Conservation (phyloP, 2,888 invertebrate species). For the Bhutanitis thaidina region DNA sequence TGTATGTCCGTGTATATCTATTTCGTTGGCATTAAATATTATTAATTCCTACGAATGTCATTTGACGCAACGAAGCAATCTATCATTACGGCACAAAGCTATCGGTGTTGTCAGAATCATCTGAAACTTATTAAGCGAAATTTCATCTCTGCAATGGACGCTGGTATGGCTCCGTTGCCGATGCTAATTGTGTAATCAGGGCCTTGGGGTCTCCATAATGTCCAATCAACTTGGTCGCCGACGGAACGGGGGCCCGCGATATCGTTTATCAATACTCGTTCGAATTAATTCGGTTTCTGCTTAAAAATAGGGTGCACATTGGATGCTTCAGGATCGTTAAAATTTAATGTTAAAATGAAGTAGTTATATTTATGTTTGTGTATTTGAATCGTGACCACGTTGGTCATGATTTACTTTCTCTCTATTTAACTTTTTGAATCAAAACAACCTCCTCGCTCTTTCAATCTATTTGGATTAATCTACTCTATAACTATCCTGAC, state of each 20-base stretch:
- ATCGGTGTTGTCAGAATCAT: neutral
- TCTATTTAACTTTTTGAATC: no score
- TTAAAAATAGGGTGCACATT: conserved; percentile 4
- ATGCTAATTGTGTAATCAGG: conserved; percentile 16
- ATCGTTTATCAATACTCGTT: conserved; percentile 17
- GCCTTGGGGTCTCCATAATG: conserved; percentile 13
- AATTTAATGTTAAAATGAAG: neutral
- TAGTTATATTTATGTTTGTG: no score
- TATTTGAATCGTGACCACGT: no score
- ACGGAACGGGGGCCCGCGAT: conserved; percentile 4
- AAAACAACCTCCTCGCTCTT: no score
- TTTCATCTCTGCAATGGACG: conserved; percentile 7
- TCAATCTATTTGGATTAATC: no score
- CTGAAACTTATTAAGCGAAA: conserved; percentile 10
- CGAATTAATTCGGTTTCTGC: conserved; percentile 9
- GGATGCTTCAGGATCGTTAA: neutral
- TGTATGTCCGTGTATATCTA: no score
- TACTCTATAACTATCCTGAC: no score
- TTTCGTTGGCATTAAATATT: no score
- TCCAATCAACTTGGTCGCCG: conserved; percentile 11
- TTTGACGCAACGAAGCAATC: no score
- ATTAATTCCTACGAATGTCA: no score
- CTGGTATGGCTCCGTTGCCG: neutral
- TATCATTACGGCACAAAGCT: neutral
- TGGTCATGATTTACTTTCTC: no score